Percentiles rank a stretch among this genome's conserved stretches.
Conservation (phyloP, 2,797 vertebrate genomes). For the Anguilla marmorata region DNA sequence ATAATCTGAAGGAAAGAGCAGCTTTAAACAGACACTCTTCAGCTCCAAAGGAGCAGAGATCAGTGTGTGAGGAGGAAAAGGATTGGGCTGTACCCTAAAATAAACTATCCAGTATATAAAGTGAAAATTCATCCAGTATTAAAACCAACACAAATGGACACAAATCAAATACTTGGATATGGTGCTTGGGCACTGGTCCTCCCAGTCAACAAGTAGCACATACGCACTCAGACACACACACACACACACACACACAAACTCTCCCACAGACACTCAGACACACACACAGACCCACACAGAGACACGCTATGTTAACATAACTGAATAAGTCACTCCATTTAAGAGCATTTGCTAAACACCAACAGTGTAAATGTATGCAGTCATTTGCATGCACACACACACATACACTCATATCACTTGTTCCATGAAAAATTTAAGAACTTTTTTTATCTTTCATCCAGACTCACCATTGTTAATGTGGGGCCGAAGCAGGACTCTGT, state of each 20-base stretch:
- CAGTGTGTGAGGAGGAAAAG: not conserved
- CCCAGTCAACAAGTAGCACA: too few relatives aligned
- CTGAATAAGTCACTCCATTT: too few relatives aligned
- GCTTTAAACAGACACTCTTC: not conserved
- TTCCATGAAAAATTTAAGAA: too few relatives aligned
- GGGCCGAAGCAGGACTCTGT: not conserved
- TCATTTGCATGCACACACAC: not conserved
- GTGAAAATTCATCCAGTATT: too few relatives aligned
- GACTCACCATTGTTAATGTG: not conserved
- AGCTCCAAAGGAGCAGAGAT: not conserved
- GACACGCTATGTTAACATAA: not conserved
- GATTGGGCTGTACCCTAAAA: too few relatives aligned
- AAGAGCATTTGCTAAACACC: too few relatives aligned
- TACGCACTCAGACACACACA: not conserved
- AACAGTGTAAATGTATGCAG: too few relatives aligned
- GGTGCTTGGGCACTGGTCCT: too few relatives aligned
- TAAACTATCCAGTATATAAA: too few relatives aligned
- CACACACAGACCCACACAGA: conserved; percentile 18
- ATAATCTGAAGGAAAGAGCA: not conserved
- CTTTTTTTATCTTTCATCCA: not conserved
- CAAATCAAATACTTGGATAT: too few relatives aligned
- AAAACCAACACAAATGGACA: too few relatives aligned
- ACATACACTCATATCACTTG: not conserved
- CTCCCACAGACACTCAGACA: not conserved
- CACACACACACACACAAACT: conserved; percentile 11